Conservation (phyloP, 2,888 invertebrate genomes). For the Chalcis sispes region DNA sequence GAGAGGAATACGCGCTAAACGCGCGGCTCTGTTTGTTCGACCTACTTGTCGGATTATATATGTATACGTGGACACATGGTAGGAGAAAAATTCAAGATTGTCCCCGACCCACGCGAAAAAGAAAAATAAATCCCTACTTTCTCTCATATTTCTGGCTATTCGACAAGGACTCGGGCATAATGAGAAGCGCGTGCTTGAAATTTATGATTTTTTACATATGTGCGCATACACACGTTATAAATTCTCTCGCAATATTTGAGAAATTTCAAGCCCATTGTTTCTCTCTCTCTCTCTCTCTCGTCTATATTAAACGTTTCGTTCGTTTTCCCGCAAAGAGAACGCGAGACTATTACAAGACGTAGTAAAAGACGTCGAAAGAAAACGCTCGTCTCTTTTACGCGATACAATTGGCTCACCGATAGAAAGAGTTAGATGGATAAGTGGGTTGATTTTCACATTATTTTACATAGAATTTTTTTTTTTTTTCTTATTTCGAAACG, state of each 20-base stretch:
- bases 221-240: neutral
- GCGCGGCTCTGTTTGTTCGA: conserved; percentile 30
- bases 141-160: conserved; percentile 8
- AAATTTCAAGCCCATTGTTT: neutral
- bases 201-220: conserved; percentile 20
- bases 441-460: too few species aligned
- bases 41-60: conserved; percentile 21
- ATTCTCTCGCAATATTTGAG: neutral
- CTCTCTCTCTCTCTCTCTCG: too few species aligned
- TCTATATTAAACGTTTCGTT: too few species aligned
- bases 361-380: neutral
- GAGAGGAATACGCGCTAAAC: neutral
- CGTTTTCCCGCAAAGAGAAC: too few species aligned
- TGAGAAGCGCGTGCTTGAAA: conserved; percentile 34
- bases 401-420: conserved; percentile 32
- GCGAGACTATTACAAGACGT: neutral
- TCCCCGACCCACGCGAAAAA: neutral
- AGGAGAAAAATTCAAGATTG: conserved; percentile 20
- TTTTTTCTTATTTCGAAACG: too few species aligned
- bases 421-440: too few species aligned
- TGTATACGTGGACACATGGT: neutral
- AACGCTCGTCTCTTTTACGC: conserved; percentile 12
- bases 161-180: conserved; percentile 22
- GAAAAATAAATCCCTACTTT: neutral
- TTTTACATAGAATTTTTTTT: too few species aligned